Evolutionary conservation across 2,113 vertebrate genomes (phyloP).

Genomic region (Scartelaos histophorus): DNA sequence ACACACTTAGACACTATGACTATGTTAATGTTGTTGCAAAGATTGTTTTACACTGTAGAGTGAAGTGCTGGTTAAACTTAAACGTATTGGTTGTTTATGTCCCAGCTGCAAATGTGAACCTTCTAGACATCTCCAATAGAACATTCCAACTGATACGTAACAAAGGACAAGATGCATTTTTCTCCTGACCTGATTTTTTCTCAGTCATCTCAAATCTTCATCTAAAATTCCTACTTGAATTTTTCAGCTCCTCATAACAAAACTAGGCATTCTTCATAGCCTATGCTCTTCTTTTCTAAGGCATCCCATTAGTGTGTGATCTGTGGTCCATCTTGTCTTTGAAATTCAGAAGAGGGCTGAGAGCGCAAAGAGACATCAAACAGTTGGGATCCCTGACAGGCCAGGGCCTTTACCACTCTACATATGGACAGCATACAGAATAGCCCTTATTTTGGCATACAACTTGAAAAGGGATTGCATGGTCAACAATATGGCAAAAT

Average conservation of each 20-base stretch:
- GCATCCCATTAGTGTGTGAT: background rate
- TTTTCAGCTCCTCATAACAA: background rate
- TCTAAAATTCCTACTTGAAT: background rate
- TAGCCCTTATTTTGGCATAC: background rate
- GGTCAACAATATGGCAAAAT: too few relatives aligned
- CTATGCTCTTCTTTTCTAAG: background rate
- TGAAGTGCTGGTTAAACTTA: too few relatives aligned
- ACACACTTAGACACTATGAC: background rate
- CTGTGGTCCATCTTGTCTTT: conserved; percentile 18
- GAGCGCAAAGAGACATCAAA: conserved; percentile 33
- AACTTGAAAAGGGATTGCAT: background rate
- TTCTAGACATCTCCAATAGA: background rate
- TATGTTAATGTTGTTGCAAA: background rate
- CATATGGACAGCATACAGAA: background rate
- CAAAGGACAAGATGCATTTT: background rate
- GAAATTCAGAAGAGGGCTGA: conserved; percentile 17
- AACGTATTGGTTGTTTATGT: too few relatives aligned
- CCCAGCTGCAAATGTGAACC: background rate
- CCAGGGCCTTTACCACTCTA: background rate
- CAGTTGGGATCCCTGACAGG: conserved; percentile 5
- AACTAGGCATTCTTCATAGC: background rate
- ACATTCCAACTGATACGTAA: background rate
- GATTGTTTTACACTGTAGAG: background rate
- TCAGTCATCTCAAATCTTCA: background rate
- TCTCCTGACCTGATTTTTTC: background rate